Percentiles rank a stretch among this genome's conserved stretches.
These are phyloP conservation scores for Apodemia duryi DNA, from an alignment of 2,888 invertebrate genomes.

Conservation along the genomic window DNA sequence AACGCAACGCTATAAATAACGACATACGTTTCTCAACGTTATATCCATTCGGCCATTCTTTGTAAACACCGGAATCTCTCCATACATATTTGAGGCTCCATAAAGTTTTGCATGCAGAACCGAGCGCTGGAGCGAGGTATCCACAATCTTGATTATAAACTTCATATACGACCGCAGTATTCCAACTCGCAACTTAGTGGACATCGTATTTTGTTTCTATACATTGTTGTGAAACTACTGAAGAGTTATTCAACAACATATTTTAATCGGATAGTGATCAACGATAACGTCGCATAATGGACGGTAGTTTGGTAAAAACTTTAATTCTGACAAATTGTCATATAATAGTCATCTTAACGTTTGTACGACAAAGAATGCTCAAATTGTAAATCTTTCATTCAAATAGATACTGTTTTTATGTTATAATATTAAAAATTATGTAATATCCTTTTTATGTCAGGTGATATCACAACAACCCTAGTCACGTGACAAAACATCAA, in stretches of 20 bases:
- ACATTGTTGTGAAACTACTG: background rate
- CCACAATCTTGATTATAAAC: slow-evolving; percentile 14
- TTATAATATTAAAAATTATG: too few species aligned
- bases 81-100: slow-evolving; percentile 13
- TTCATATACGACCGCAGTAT: background rate
- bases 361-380: too few species aligned
- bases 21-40: background rate
- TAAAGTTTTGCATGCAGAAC: slow-evolving; percentile 2
- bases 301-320: too few species aligned
- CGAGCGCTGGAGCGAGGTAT: background rate
- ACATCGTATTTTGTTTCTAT: background rate
- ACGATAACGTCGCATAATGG: too few species aligned
- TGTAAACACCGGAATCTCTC: slow-evolving; percentile 4
- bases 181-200: background rate
- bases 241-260: background rate
- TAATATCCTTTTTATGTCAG: too few species aligned
- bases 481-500: too few species aligned
- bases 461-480: too few species aligned
- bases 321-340: too few species aligned
- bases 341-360: too few species aligned
- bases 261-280: too few species aligned
- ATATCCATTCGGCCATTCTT: slow-evolving; percentile 22
- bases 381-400: too few species aligned
- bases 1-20: background rate
- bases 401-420: too few species aligned